Evolutionary conservation across 2,113 vertebrate genomes (phyloP).

Genomic region (Chloroceryle aenea): DNA sequence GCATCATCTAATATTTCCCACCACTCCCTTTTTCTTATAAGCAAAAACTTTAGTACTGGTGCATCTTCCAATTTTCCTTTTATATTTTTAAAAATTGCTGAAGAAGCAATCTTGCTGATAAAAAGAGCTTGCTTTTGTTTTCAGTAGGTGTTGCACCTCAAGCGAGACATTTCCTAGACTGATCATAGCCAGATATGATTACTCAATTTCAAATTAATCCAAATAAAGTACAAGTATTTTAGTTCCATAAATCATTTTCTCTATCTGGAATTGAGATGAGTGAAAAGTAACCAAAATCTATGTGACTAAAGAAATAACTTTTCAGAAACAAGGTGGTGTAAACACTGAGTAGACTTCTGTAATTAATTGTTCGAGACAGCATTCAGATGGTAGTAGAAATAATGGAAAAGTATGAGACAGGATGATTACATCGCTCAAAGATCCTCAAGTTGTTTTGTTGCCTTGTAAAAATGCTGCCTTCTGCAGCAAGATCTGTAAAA

Average conservation of each 20-base stretch:
- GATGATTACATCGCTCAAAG: not conserved
- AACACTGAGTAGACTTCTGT: not conserved
- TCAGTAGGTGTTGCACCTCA: not conserved
- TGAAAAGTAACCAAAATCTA: not conserved
- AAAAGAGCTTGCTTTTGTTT: not conserved
- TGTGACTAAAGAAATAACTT: not conserved
- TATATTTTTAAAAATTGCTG: not conserved
- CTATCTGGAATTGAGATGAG: not conserved
- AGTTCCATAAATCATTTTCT: not conserved
- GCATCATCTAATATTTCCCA: not conserved
- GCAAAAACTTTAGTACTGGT: not conserved
- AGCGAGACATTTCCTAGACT: not conserved
- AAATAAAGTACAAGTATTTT: not conserved
- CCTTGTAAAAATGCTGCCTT: constrained; percentile 10
- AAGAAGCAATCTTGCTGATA: not conserved
- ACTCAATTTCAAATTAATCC: not conserved
- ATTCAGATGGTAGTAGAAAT: not conserved
- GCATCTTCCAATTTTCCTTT: not conserved
- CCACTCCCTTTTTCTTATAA: not conserved
- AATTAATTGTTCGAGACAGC: not conserved
- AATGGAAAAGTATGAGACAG: not conserved
- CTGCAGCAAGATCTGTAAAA: not conserved
- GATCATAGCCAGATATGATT: not conserved
- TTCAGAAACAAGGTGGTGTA: not conserved
- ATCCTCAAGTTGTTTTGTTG: not conserved